Evolutionary conservation across 1,140 invertebrate species (phyloP), one percentile per base, ranked within the genome.

Genomic region (Liolophura sinensis): DNA sequence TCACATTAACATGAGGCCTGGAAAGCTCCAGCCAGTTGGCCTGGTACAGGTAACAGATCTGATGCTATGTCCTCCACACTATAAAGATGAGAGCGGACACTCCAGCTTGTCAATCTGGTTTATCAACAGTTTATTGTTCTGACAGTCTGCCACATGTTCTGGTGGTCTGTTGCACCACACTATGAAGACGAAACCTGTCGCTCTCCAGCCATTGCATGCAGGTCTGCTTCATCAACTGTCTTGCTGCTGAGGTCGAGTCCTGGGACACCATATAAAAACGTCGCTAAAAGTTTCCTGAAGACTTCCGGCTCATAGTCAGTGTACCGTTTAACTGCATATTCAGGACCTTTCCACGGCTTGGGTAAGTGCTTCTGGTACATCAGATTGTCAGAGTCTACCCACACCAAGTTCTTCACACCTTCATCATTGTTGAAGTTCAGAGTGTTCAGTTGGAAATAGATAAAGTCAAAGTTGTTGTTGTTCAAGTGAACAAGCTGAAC

Each of bases 381-480:
- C 69, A 88, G 79, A 51, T 91, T 82, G 68, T 86, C 84, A 24
- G 88, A 87, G 55, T 88, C 87, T 64, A 89, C 86, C 87, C 92
- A 96, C 88, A 91, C 92, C 70, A 92, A 87, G 84, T 96, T 96
- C 77, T 90, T 93, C 1, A 86, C 81, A n/a, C 88, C 88, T 46
- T 88, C 83, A 31, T 62, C 78, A 12, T 49, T 65, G 78, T 89
- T 85, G 6, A 92, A 71, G 81, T 92, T 86, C 22, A 94, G 82
- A 1, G 92, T 94, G 77, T 96, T 95, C n/a, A 96, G 84, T 83
- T 96, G 93, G 69, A 92, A 89, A 49, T 93, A 88, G 14, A 90
- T 90, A 81, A 95, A 95, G 77, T 93, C 89, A 76, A 92, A 93
- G 11, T 85, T 79, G 64, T 88, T 84, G 18, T 92, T 89, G 78